Conservation (phyloP, 2,888 invertebrate species). For the Drosophila bunnanda region DNA sequence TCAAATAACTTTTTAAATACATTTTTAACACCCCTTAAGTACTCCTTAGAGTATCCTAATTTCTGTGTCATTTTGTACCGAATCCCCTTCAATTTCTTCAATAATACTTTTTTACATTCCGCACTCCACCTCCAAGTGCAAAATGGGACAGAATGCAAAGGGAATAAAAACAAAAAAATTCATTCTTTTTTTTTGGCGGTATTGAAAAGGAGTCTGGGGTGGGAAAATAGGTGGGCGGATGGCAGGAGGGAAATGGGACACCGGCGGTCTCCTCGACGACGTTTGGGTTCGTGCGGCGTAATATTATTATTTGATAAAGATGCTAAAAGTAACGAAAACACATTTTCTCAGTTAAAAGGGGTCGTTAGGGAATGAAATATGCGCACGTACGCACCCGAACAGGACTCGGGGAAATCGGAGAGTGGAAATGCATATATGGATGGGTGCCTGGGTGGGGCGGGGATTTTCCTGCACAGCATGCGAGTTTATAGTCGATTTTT, state of each 20-base stretch:
- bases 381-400: slow-evolving; percentile 81
- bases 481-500: slow-evolving; percentile 80
- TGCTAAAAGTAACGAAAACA: slow-evolving; percentile 84
- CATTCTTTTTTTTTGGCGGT: slow-evolving; percentile 41
- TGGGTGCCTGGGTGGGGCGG: slow-evolving; percentile 40
- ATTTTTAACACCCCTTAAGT: neutral
- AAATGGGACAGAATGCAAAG: slow-evolving; percentile 57
- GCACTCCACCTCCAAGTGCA: slow-evolving; percentile 68
- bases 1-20: neutral
- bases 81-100: slow-evolving; percentile 54
- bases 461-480: slow-evolving; percentile 63
- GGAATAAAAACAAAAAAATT: slow-evolving; percentile 57
- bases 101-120: slow-evolving; percentile 56
- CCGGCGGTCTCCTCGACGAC: slow-evolving; percentile 67
- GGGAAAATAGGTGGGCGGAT: slow-evolving; percentile 8
- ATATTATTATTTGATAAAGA: slow-evolving; percentile 84
- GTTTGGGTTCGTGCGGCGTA: slow-evolving; percentile 78
- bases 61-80: slow-evolving; percentile 15
- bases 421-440: slow-evolving; percentile 54
- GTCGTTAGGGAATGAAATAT: slow-evolving; percentile 84
- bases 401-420: slow-evolving; percentile 11
- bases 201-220: slow-evolving; percentile 22
- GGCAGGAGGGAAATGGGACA: slow-evolving; percentile 4
- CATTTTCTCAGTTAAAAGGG: slow-evolving; percentile 84
- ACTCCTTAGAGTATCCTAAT: neutral